Evolutionary conservation across 2,888 invertebrate species (phyloP).

Genomic region (Sinotaia quadrata): DNA sequence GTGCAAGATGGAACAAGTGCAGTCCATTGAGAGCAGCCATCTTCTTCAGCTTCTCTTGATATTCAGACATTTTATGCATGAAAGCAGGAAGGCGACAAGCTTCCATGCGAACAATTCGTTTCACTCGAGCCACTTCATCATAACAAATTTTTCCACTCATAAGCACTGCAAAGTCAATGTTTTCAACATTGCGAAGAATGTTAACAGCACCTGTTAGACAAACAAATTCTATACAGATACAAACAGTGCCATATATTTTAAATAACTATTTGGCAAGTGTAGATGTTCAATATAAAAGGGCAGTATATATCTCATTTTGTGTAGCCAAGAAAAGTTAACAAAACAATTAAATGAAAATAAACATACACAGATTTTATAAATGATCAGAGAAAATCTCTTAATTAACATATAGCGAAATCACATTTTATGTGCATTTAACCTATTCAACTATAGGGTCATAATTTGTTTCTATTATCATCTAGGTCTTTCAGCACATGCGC

Average conservation of each 20-base stretch:
- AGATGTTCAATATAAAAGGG: background rate
- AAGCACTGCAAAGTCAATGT: slow-evolving; percentile 67
- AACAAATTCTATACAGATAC: too few relatives aligned
- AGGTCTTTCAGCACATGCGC: too few relatives aligned
- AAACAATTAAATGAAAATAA: too few relatives aligned
- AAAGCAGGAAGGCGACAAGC: slow-evolving; percentile 66
- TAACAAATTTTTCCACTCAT: slow-evolving; percentile 68
- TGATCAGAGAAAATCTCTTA: too few relatives aligned
- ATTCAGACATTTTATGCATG: slow-evolving; percentile 63
- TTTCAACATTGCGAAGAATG: slow-evolving; percentile 67
- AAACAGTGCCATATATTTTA: too few relatives aligned
- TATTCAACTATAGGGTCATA: too few relatives aligned
- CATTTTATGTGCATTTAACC: too few relatives aligned
- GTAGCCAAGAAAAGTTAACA: too few relatives aligned
- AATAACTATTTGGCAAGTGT: background rate
- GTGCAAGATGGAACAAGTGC: slow-evolving; percentile 45
- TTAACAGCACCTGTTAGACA: slow-evolving; percentile 69
- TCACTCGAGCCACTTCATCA: slow-evolving; percentile 64
- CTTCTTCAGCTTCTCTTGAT: slow-evolving; percentile 56
- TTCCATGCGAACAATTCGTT: slow-evolving; percentile 62
- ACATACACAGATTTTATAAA: too few relatives aligned
- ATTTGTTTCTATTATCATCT: too few relatives aligned
- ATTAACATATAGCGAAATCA: too few relatives aligned
- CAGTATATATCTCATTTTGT: background rate
- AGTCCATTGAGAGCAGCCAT: slow-evolving; percentile 63